Base-by-base conservation (phyloP, 2,888 invertebrate genomes). In the Hypercompe scribonia region DNA sequence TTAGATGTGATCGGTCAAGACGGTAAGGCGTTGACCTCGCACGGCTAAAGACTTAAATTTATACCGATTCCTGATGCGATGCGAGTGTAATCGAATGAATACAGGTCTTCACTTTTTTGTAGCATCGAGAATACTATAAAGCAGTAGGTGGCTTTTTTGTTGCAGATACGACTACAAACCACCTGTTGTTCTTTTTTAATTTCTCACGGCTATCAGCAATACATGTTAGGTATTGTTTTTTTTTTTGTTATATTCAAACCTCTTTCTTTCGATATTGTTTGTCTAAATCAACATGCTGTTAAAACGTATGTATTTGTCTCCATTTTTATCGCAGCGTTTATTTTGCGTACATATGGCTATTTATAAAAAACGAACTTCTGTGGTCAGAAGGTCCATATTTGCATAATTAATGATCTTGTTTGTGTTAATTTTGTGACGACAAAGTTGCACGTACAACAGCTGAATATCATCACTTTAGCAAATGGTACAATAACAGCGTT, bases 21-120 rank as follows among this genome's bases (percentile, higher is more conserved):
- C 72, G 69, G 68, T 73, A 66, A 81, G 84, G 21, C 81, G 66
- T 82, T 84, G 84, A 84, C 83, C 84, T 61, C 81, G 39, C 50
- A 4, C 74, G 72, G 76, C 68, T 77, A 68, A 77, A 54, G 61
- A 28, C 68, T 69, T 39, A 54, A 78, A 76, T 73, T 78, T 68
- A 77, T 78, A 84, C 75, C 72, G 78, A 82, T 81, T 74, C 66
- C 68, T 72, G 72, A 77, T 65, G 64, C 73, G 72, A 50, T 67
- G 66, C 70, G 39, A 73, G 74, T 74, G 33, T 76, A 76, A 77
- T 83, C 72, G 69, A 75, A 34, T 78, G 71, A 75, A 70, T 71
- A 61, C 58, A 76, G 61, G 63, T 69, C 65, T 69, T 66, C n/a
- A 36, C 4, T 67, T 73, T 74, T 76, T 80, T 71, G 74, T 58